Evolutionary conservation across 2,797 vertebrate species (phyloP), one percentile per base, ranked within the genome.

Genomic region (Oceanodroma leucorhoa): DNA sequence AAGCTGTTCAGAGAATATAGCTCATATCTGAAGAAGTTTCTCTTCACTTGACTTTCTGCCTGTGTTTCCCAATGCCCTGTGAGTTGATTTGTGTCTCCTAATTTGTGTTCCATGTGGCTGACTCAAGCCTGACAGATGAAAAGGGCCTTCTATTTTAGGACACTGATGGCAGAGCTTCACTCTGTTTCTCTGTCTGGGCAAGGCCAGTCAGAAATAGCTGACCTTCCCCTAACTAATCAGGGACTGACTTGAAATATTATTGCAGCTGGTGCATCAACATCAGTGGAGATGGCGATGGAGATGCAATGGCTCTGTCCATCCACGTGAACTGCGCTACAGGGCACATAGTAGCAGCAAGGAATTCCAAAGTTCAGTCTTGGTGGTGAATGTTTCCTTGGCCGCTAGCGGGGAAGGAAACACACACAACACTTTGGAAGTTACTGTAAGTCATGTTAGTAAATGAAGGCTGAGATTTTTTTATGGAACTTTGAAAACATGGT

Each of bases 141-240:
- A 96, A 97, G 94, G 89, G 43, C 93, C 93, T 91, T 98, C 98
- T 99, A 99, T 99, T 99, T 99, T 98, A 97, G 98, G 98, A 97
- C 94, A 96, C 97, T 98, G 98, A 98, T 97, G 98, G 98, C 98
- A 98, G 92, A 98, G 94, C 96, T 98, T 96, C 93, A 92, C 95
- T 95, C 90, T 97, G 71, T 97, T 98, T 98, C 97, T 97, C 97
- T 91, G 83, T 90, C 97, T 90, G 94, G 97, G 97, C 8, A 95
- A 96, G 96, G 96, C 84, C 79, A 97, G 98, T 97, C 99, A 99
- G 99, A 99, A 99, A 99, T 99, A 98, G 84, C 97, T 96, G 97
- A 98, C 98, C 98, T 98, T 98, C 97, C 96, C 92, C 79, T 94
- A 93, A 96, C 66, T 94, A 93, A 92, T 89, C 92, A 85, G 76